These are phyloP conservation scores for Chanos chanos DNA, from an alignment of 2,797 vertebrate species.

Conservation along the genomic window DNA sequence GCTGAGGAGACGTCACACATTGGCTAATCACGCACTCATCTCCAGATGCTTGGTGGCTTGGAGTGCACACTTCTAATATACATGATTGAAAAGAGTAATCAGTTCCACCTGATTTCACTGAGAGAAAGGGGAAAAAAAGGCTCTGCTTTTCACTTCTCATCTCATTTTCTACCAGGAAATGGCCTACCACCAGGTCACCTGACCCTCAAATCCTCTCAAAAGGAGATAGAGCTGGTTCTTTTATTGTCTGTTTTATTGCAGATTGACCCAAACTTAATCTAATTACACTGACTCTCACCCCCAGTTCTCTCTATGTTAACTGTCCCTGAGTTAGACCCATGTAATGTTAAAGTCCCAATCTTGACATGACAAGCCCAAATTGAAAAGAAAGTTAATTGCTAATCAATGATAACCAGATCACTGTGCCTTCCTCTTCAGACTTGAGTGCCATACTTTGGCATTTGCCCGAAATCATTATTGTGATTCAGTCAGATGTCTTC, in stretches of 20 bases:
- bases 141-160: slow-evolving; percentile 10
- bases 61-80: slow-evolving; percentile 50
- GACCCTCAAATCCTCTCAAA: background rate
- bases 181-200: slow-evolving; percentile 8
- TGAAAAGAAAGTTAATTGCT: slow-evolving; percentile 29
- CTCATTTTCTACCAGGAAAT: slow-evolving; percentile 50
- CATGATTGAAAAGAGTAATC: slow-evolving; percentile 60
- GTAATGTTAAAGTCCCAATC: slow-evolving; percentile 24
- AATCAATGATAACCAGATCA: slow-evolving; percentile 44
- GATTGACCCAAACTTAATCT: slow-evolving; percentile 26
- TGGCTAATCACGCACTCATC: slow-evolving; percentile 54
- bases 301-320: slow-evolving; percentile 23
- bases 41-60: slow-evolving; percentile 30
- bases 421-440: slow-evolving; percentile 13
- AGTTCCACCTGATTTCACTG: slow-evolving; percentile 51
- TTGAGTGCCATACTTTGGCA: slow-evolving; percentile 30
- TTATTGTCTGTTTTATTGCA: slow-evolving; percentile 17
- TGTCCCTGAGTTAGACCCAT: slow-evolving; percentile 13
- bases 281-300: slow-evolving; percentile 32
- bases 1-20: slow-evolving; percentile 29
- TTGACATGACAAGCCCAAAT: slow-evolving; percentile 24
- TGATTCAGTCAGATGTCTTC: slow-evolving; percentile 24
- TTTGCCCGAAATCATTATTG: slow-evolving; percentile 39
- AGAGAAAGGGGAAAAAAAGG: too few species aligned
- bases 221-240: background rate